Conservation (phyloP, 2,888 invertebrate genomes). For the Drosophila gaucha region DNA sequence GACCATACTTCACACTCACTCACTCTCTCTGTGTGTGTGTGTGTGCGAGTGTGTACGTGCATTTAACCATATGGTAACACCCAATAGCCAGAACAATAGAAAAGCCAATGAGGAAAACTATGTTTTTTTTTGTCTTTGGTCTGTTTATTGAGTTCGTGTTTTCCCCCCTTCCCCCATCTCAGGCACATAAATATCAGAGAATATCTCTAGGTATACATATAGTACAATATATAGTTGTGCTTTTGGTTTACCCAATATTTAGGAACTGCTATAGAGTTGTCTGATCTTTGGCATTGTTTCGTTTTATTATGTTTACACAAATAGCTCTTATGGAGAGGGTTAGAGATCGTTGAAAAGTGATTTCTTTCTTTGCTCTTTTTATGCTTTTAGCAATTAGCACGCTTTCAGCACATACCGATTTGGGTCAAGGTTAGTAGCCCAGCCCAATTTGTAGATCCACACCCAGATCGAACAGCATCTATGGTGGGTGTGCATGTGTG, state of each 20-base stretch:
- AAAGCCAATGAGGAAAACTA: neutral
- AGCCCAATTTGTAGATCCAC: conserved; percentile 29
- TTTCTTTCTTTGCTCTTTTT: conserved; percentile 5
- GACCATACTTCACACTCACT: conserved; percentile 16
- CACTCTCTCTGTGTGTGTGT: conserved; percentile 2
- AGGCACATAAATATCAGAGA: conserved; percentile 19
- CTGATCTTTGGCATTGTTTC: conserved; percentile 27
- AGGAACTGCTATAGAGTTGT: conserved; percentile 34
- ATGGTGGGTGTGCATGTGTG: conserved; percentile 4
- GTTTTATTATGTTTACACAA: conserved; percentile 69
- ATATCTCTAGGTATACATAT: conserved; percentile 4
- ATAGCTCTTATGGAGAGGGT: neutral
- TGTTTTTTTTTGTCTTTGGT: conserved; percentile 25
- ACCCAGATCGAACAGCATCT: conserved; percentile 23
- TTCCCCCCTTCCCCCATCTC: neutral
- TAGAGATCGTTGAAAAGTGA: conserved; percentile 53
- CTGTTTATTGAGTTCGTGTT: conserved; percentile 46
- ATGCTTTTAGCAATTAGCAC: conserved; percentile 69
- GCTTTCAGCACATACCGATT: conserved; percentile 58
- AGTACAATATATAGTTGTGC: neutral
- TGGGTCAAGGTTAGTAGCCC: conserved; percentile 72
- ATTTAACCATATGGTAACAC: conserved; percentile 27
- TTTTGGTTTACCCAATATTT: conserved; percentile 43
- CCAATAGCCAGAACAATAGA: conserved; percentile 8
- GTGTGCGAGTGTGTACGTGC: conserved; percentile 11